phyloP scores from a whole-genome alignment of 2,888 invertebrate species.

The Diplolepis rosae region DNA sequence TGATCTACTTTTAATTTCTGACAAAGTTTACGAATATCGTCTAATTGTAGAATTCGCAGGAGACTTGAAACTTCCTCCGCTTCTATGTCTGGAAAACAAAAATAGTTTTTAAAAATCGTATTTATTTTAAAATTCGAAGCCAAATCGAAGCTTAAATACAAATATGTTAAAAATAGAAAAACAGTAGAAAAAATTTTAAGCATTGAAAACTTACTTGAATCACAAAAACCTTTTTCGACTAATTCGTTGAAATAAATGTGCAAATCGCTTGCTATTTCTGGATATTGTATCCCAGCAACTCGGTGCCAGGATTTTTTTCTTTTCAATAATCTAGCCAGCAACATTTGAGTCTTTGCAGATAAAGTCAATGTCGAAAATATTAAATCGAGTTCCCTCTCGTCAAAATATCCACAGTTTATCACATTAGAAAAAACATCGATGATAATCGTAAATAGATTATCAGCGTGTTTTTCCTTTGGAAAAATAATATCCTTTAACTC shows the following conservation, averaged over 20 bases:
- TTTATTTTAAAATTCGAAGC: too few species aligned
- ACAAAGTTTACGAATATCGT: slow-evolving; percentile 58
- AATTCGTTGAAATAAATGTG: slow-evolving; percentile 52
- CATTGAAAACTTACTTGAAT: slow-evolving; percentile 38
- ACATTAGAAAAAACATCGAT: slow-evolving; percentile 60
- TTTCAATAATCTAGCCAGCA: slow-evolving; percentile 62
- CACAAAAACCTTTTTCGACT: slow-evolving; percentile 44
- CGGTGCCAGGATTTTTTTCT: slow-evolving; percentile 60
- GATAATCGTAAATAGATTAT: slow-evolving; percentile 55
- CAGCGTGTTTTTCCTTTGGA: slow-evolving; percentile 53
- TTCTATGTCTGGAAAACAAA: slow-evolving; percentile 50
- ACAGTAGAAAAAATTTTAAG: too few species aligned
- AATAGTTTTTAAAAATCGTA: too few species aligned
- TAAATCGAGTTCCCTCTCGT: slow-evolving; percentile 56
- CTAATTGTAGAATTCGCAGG: slow-evolving; percentile 55
- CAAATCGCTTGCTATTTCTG: slow-evolving; percentile 52
- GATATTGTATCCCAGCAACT: slow-evolving; percentile 51
- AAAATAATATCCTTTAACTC: slow-evolving; percentile 52
- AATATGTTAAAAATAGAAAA: too few species aligned
- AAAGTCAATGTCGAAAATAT: slow-evolving; percentile 59
- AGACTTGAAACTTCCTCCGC: slow-evolving; percentile 46
- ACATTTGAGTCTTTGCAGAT: slow-evolving; percentile 55
- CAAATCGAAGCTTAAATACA: too few species aligned
- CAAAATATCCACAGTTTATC: slow-evolving; percentile 66
- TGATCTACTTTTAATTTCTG: slow-evolving; percentile 53